These are phyloP conservation scores for Garrulus glandarius DNA, from an alignment of 2,797 vertebrate genomes.

Conservation along the genomic window DNA sequence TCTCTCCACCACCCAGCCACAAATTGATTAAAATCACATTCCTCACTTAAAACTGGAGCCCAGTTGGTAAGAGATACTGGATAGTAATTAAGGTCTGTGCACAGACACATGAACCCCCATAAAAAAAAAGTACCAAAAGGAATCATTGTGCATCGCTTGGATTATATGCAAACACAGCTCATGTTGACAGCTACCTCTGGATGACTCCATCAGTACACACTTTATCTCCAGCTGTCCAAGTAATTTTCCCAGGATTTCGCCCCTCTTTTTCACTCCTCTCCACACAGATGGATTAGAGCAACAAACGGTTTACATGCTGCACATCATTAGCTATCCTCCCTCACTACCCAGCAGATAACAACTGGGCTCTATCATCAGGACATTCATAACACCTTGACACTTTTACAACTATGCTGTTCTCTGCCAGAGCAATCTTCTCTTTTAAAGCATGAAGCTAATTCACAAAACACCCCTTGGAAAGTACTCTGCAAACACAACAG, in stretches of 20 bases:
- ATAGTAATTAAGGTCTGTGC: conserved; percentile 42
- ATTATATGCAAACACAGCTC: conserved; percentile 71
- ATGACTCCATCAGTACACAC: conserved; percentile 60
- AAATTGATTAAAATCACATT: conserved; percentile 60
- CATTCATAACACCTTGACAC: conserved; percentile 78
- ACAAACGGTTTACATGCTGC: conserved; percentile 71
- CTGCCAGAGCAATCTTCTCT: conserved; percentile 62
- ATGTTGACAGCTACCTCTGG: conserved; percentile 67
- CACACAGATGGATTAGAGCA: conserved; percentile 71
- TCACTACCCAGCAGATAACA: conserved; percentile 77
- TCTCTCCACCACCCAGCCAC: neutral
- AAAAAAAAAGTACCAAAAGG: neutral
- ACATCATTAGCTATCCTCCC: conserved; percentile 77
- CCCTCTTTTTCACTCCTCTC: conserved; percentile 57
- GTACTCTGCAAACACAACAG: conserved; percentile 9
- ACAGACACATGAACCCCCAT: neutral
- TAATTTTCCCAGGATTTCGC: conserved; percentile 46
- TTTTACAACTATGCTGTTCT: conserved; percentile 72
- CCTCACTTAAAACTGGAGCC: conserved; percentile 36
- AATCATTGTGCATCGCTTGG: conserved; percentile 42
- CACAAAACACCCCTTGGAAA: conserved; percentile 33
- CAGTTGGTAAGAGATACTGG: conserved; percentile 33
- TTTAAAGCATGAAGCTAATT: conserved; percentile 70
- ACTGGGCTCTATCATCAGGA: conserved; percentile 65
- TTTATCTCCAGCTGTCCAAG: conserved; percentile 72